Evolutionary conservation across 1,140 invertebrate species (phyloP).

Genomic region (Megalopta genalis): DNA sequence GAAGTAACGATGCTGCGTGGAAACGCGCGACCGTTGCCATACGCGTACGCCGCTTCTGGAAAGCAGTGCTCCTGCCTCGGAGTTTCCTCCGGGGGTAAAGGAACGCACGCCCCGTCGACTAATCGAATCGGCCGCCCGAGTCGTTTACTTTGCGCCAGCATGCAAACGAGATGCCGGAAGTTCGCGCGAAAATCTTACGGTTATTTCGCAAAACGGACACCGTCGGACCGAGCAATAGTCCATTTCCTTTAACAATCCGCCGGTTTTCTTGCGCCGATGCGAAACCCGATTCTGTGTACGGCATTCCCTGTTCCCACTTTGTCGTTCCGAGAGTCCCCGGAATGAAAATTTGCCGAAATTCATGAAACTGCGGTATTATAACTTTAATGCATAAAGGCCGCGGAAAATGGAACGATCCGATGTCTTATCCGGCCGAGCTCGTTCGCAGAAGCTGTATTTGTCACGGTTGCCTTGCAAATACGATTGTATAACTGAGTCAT

Average conservation of each 20-base stretch:
- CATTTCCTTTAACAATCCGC: slow-evolving; percentile 24
- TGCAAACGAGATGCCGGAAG: slow-evolving; percentile 34
- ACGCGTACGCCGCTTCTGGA: slow-evolving; percentile 14
- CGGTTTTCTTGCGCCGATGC: not conserved
- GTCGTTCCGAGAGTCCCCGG: not conserved
- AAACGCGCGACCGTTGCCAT: slow-evolving; percentile 29
- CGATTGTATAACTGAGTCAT: no score
- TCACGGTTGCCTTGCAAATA: no score
- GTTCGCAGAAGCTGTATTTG: no score
- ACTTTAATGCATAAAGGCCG: not conserved
- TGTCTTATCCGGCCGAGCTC: not conserved
- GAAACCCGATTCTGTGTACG: slow-evolving; percentile 1
- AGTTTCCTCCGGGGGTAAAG: slow-evolving; percentile 31
- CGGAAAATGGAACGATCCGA: not conserved
- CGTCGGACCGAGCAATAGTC: slow-evolving; percentile 2
- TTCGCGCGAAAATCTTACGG: slow-evolving; percentile 36
- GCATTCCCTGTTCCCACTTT: not conserved
- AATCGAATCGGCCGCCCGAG: slow-evolving; percentile 7
- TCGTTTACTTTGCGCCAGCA: slow-evolving; percentile 15
- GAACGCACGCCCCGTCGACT: slow-evolving; percentile 15
- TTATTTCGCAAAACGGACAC: slow-evolving; percentile 29
- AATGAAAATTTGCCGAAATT: slow-evolving; percentile 6
- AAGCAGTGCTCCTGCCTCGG: not conserved
- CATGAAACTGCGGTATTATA: not conserved
- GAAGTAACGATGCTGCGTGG: slow-evolving; percentile 54